Percentiles rank a stretch among this genome's conserved stretches.
phyloP scores from a whole-genome alignment of 2,888 invertebrate genomes.

The Creontiades dilutus region DNA sequence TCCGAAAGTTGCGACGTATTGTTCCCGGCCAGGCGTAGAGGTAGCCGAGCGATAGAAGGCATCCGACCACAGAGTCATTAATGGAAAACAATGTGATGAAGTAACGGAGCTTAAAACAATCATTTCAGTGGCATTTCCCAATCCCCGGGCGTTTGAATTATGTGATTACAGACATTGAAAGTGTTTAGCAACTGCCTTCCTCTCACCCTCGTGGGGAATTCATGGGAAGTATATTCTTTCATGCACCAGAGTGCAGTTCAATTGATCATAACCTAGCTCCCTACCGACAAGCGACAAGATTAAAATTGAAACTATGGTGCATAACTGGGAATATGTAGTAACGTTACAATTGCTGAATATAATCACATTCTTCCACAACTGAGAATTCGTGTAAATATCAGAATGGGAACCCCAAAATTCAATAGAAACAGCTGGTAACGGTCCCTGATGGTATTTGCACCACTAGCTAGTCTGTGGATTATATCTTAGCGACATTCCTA shows the following conservation, averaged over 20 bases:
- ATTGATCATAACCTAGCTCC: background rate
- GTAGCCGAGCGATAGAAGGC: constrained; percentile 32
- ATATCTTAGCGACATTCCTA: too few species aligned
- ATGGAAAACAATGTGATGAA: constrained; percentile 47
- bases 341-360: background rate
- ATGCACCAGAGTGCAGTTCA: background rate
- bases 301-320: background rate
- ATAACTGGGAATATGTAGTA: constrained; percentile 12
- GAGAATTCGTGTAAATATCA: background rate
- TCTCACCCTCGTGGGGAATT: background rate
- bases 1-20: background rate
- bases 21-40: background rate
- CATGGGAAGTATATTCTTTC: background rate
- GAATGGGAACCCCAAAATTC: background rate
- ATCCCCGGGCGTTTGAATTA: constrained; percentile 25
- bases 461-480: background rate
- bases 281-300: background rate
- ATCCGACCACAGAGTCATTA: constrained; percentile 16
- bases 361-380: background rate
- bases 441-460: too few species aligned
- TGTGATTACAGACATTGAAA: constrained; percentile 29
- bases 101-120: constrained; percentile 59
- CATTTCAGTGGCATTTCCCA: constrained; percentile 53
- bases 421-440: background rate
- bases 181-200: constrained; percentile 48